Conservation (phyloP, 2,113 vertebrate species). For the Sander vitreus region DNA sequence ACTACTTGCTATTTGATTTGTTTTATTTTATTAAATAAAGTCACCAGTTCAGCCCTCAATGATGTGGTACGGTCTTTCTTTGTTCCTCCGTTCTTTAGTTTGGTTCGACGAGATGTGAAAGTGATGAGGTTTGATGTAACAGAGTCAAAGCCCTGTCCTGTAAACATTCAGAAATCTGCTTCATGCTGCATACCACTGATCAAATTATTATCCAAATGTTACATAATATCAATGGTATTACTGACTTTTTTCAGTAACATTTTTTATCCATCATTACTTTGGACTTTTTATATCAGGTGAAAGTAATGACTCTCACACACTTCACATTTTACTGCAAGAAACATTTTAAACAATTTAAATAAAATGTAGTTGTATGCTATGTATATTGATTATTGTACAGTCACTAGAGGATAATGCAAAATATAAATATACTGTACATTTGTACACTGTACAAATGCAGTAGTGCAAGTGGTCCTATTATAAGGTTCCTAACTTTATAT, state of each 20-base stretch:
- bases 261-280: neutral
- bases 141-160: neutral
- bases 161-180: neutral
- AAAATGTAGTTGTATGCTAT: neutral
- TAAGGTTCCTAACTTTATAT: neutral
- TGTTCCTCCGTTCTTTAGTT: neutral
- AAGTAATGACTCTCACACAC: neutral
- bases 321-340: neutral
- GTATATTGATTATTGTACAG: neutral
- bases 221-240: too few relatives aligned
- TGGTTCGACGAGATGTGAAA: neutral
- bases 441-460: neutral
- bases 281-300: neutral
- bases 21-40: slow-evolving; percentile 50
- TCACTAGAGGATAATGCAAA: neutral
- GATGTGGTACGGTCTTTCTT: slow-evolving; percentile 9
- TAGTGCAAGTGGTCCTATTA: neutral
- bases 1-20: neutral
- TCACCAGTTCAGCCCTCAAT: neutral
- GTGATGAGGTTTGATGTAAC: neutral
- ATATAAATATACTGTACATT: neutral
- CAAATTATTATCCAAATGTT: too few relatives aligned
- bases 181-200: too few relatives aligned
- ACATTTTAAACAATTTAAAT: neutral
- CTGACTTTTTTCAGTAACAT: neutral